phyloP scores from a whole-genome alignment of 1,140 invertebrate genomes.

The Caenorhabditis remanei region DNA sequence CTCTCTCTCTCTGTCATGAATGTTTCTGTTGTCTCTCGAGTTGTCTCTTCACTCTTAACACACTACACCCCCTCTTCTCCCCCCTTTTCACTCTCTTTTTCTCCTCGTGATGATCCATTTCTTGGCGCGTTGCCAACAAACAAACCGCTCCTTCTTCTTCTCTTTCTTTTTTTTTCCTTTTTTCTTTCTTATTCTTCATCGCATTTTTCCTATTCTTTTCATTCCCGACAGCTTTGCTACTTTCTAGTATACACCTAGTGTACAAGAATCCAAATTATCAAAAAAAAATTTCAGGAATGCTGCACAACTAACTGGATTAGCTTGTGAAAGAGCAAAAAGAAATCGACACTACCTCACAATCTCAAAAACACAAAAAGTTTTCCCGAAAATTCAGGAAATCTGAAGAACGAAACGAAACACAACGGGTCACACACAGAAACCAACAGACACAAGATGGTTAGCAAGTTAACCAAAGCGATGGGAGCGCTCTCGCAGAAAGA shows the following conservation, averaged over 20 bases:
- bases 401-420: not conserved
- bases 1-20: not conserved
- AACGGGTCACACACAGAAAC: not conserved
- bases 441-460: slow-evolving; percentile 7
- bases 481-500: slow-evolving; percentile 31
- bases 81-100: not conserved
- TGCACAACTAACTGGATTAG: slow-evolving; percentile 15
- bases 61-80: slow-evolving; percentile 41
- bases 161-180: not conserved
- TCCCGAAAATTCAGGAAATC: not conserved
- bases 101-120: slow-evolving; percentile 55
- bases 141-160: slow-evolving; percentile 54
- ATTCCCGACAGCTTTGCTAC: slow-evolving; percentile 10
- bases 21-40: not conserved
- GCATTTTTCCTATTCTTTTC: slow-evolving; percentile 25
- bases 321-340: slow-evolving; percentile 25
- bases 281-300: slow-evolving; percentile 24
- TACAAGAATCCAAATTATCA: not conserved
- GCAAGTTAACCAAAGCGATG: slow-evolving; percentile 37
- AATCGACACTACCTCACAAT: slow-evolving; percentile 1
- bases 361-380: not conserved
- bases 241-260: not conserved
- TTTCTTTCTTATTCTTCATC: not conserved
- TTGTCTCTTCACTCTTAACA: not conserved
- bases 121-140: slow-evolving; percentile 54